Evolutionary conservation across 2,888 invertebrate species (phyloP).

Genomic region (Oegoconia quadripuncta): DNA sequence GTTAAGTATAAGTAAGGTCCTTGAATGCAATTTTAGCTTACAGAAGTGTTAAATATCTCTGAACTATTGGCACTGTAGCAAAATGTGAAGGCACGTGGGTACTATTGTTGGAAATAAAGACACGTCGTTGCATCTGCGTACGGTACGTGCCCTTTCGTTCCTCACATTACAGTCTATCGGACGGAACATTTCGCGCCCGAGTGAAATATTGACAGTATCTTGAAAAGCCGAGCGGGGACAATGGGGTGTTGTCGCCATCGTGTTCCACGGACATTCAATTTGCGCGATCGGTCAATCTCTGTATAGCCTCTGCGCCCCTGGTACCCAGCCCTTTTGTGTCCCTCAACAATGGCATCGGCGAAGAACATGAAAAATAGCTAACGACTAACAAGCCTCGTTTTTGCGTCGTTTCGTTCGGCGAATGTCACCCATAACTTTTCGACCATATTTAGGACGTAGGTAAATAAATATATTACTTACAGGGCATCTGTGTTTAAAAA

Average conservation of each 20-base stretch:
- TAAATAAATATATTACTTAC: no score
- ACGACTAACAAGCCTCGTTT: slow-evolving; percentile 29
- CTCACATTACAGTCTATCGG: slow-evolving; percentile 26
- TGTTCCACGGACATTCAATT: slow-evolving; percentile 70
- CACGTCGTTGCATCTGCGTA: not conserved
- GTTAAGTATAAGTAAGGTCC: no score
- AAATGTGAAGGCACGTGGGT: no score
- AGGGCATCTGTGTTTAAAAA: no score
- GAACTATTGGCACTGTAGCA: no score
- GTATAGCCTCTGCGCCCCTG: slow-evolving; percentile 53
- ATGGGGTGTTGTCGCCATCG: slow-evolving; percentile 51
- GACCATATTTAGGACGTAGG: not conserved
- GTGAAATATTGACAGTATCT: slow-evolving; percentile 60
- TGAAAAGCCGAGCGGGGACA: slow-evolving; percentile 56
- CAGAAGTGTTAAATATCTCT: no score
- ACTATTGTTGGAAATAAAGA: not conserved
- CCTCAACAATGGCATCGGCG: slow-evolving; percentile 50
- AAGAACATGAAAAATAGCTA: slow-evolving; percentile 51
- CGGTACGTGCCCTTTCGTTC: slow-evolving; percentile 21
- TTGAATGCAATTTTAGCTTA: no score
- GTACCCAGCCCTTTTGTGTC: slow-evolving; percentile 55
- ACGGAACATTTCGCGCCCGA: slow-evolving; percentile 39
- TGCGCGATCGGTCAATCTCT: slow-evolving; percentile 70
- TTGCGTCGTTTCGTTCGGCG: slow-evolving; percentile 18
- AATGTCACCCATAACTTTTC: not conserved